A percentile compares a stretch with the other conserved stretches of the same genome.
phyloP scores from a whole-genome alignment of 2,888 invertebrate genomes.

The Acrobasis repandana region DNA sequence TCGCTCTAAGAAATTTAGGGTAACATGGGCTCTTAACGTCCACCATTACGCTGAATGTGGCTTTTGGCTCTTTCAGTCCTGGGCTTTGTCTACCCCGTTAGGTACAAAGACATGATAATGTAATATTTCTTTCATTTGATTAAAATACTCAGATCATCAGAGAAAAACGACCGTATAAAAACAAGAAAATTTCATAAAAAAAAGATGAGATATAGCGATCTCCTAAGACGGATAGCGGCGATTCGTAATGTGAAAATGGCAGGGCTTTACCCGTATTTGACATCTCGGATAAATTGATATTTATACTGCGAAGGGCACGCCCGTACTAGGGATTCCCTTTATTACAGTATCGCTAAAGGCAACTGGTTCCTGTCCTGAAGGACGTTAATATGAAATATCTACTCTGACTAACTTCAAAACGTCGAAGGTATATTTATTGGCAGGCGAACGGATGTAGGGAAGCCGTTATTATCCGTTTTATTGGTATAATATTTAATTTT shows the following conservation, averaged over 20 bases:
- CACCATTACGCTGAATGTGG: too few species aligned
- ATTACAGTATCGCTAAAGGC: conserved; percentile 72
- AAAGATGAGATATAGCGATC: conserved; percentile 58
- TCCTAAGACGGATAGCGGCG: conserved; percentile 61
- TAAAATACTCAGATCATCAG: too few species aligned
- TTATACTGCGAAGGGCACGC: conserved; percentile 78
- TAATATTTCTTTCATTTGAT: too few species aligned
- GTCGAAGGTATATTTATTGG: conserved; percentile 81
- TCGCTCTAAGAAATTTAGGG: too few species aligned
- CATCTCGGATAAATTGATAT: conserved; percentile 81
- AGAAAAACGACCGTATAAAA: too few species aligned
- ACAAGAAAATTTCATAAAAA: conserved; percentile 51
- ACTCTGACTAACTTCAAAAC: conserved; percentile 69
- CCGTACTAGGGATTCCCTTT: conserved; percentile 82
- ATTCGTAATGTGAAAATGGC: conserved; percentile 75
- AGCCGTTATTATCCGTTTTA: conserved; percentile 80
- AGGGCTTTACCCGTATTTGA: conserved; percentile 73
- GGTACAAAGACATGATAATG: too few species aligned
- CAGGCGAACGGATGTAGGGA: conserved; percentile 62
- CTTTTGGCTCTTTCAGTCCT: too few species aligned
- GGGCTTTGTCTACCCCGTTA: too few species aligned
- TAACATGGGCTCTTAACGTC: too few species aligned
- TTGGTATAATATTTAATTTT: conserved; percentile 83
- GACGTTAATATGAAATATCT: conserved; percentile 79
- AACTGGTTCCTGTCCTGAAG: conserved; percentile 72